Evolutionary conservation across 2,797 vertebrate species (phyloP), one percentile per base, ranked within the genome.

Genomic region (Tauraco hartlaubi): DNA sequence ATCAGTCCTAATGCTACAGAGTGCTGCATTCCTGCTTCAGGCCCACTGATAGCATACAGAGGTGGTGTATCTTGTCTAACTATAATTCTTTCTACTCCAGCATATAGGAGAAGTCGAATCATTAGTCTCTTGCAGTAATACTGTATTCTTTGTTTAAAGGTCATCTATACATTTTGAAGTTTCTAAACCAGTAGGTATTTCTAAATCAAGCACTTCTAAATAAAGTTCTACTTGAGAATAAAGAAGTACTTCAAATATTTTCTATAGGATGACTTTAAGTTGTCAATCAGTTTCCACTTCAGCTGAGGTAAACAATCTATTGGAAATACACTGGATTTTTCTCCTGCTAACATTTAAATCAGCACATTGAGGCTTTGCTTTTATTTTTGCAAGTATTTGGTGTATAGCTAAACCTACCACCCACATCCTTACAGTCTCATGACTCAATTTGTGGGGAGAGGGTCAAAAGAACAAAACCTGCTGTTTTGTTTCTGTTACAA

Each of bases 171-270:
- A 58, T 46, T 37, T 37, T 72, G 29, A 76, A 35, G 61, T 43
- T 76, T 85, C 59, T 49, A 56, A 88, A 69, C 15, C 33, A 76
- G 41, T n/a, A 44, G 7, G 28, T 46, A 21, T 82, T 93, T 91
- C 88, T 82, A 95, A 82, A 89, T 48, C 63, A 64, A 68, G 31
- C 44, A 48, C 31, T 80, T 58, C 91, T 89, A 91, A 92, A 91
- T 89, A 58, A 71, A 91, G 16, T 67, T 63, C 44, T 85, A 81
- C 74, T 81, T 78, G 44, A 90, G 59, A 85, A 68, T 67, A 75
- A 91, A 72, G 9, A 58, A 86, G 23, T 46, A 80, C 68, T 91
- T 84, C 2, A 81, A 26, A 29, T 78, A 85, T 56, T 75, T 93
- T 61, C 74, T 61, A 21, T 33, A 61, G 33, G 29, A 81, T 17